A percentile compares a stretch with the other conserved stretches of the same genome.
These are phyloP conservation scores for Sylvia atricapilla DNA, from an alignment of 2,113 vertebrate species.

Conservation along the genomic window DNA sequence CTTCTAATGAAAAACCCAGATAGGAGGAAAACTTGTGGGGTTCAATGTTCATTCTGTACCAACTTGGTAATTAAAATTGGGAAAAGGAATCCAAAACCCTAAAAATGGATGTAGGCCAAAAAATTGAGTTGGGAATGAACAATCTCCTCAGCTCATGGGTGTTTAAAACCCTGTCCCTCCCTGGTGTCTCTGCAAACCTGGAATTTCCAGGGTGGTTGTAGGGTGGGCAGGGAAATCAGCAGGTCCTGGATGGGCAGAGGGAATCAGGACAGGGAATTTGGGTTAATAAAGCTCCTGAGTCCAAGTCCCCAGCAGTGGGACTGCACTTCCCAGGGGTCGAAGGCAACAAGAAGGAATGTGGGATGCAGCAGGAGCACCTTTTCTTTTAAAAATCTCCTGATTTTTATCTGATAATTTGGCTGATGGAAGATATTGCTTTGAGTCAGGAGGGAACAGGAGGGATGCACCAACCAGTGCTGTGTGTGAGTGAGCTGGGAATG, in stretches of 20 bases:
- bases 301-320: not conserved
- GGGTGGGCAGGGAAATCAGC: not conserved
- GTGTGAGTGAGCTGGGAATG: not conserved
- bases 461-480: not conserved
- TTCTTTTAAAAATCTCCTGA: not conserved
- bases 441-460: not conserved
- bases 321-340: not conserved
- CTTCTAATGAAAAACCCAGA: not conserved
- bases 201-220: not conserved
- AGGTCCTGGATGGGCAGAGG: not conserved
- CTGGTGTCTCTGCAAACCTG: not conserved
- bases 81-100: not conserved
- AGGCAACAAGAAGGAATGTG: not conserved
- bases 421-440: not conserved
- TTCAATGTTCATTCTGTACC: not conserved
- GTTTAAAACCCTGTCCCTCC: not conserved
- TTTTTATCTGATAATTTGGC: not conserved
- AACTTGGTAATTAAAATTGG: not conserved
- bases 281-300: not conserved
- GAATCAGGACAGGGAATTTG: not conserved
- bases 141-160: fast-evolving
- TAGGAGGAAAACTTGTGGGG: not conserved
- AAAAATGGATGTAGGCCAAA: not conserved
- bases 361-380: not conserved
- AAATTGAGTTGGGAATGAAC: not conserved